Conservation (phyloP, 2,888 invertebrate species). For the Neoaliturus tenellus region DNA sequence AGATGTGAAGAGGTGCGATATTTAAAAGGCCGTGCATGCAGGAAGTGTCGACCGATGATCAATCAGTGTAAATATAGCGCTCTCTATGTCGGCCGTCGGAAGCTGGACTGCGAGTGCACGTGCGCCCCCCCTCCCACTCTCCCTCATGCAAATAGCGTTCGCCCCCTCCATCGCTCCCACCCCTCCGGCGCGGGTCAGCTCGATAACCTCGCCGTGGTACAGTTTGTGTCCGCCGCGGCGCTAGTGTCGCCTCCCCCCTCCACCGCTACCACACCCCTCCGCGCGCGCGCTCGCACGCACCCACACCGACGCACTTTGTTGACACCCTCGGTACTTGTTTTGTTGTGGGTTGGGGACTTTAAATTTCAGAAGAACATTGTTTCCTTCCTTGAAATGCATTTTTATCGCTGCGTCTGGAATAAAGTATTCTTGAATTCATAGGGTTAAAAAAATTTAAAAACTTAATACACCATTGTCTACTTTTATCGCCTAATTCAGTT, state of each 20-base stretch:
- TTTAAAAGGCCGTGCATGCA: neutral
- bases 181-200: constrained; percentile 33
- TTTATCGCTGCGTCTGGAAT: too few relatives aligned
- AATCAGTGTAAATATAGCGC: constrained; percentile 18
- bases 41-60: constrained; percentile 33
- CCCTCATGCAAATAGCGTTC: constrained; percentile 53
- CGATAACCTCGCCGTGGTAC: constrained; percentile 60
- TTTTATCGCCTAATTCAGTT: too few relatives aligned
- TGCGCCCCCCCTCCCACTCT: constrained; percentile 24
- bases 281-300: neutral
- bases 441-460: too few relatives aligned
- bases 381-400: too few relatives aligned
- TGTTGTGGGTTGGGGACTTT: too few relatives aligned
- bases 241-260: neutral
- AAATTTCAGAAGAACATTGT: too few relatives aligned
- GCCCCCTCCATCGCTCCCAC: constrained; percentile 2
- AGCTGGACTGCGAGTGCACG: constrained; percentile 43
- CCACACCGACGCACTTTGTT: constrained; percentile 4
- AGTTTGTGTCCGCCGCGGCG: constrained; percentile 61
- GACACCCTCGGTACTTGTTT: neutral
- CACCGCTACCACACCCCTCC: neutral
- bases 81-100: neutral
- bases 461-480: too few relatives aligned
- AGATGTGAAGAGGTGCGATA: too few relatives aligned
- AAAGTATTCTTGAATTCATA: too few relatives aligned